Evolutionary conservation across 2,797 vertebrate species (phyloP).

Genomic region (Chaetodon trifasciatus): DNA sequence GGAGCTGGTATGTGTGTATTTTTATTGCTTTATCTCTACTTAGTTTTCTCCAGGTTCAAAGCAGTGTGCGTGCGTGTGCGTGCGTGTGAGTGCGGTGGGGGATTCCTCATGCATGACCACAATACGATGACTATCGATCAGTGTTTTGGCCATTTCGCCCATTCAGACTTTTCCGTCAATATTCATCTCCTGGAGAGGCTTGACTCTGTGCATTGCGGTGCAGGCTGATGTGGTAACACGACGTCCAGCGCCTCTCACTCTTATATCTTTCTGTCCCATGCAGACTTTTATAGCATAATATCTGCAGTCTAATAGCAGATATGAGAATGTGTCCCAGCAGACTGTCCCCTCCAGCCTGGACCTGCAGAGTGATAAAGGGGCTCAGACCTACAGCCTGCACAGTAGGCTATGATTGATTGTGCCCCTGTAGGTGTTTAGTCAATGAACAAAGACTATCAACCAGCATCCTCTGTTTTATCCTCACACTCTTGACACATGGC

Average conservation of each 20-base stretch:
- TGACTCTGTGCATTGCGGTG: constrained; percentile 71
- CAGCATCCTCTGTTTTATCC: constrained; percentile 25
- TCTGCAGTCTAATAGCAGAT: constrained; percentile 28
- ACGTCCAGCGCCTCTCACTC: constrained; percentile 49
- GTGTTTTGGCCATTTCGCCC: constrained; percentile 32
- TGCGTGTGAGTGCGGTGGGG: constrained; percentile 10
- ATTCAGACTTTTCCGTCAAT: constrained; percentile 72
- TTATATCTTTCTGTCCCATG: constrained; percentile 58
- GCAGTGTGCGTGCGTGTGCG: constrained; percentile 13
- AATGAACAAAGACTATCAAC: constrained; percentile 45
- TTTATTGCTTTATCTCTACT: constrained; percentile 23
- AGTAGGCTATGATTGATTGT: constrained; percentile 65
- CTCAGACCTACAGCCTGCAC: constrained; percentile 46
- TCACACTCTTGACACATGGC: neutral
- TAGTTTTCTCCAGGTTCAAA: constrained; percentile 3
- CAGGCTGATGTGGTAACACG: constrained; percentile 33
- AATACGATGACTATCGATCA: constrained; percentile 32
- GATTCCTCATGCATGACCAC: constrained; percentile 41
- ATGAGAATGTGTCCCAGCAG: constrained; percentile 27
- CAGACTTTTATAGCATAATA: constrained; percentile 49
- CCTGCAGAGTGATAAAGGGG: constrained; percentile 50
- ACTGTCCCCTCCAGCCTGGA: constrained; percentile 38
- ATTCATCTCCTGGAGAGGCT: constrained; percentile 39
- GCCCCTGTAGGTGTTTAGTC: constrained; percentile 58
- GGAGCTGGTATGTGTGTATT: constrained; percentile 82